Evolutionary conservation across 2,888 invertebrate species (phyloP).

Genomic region (Pecten maximus): DNA sequence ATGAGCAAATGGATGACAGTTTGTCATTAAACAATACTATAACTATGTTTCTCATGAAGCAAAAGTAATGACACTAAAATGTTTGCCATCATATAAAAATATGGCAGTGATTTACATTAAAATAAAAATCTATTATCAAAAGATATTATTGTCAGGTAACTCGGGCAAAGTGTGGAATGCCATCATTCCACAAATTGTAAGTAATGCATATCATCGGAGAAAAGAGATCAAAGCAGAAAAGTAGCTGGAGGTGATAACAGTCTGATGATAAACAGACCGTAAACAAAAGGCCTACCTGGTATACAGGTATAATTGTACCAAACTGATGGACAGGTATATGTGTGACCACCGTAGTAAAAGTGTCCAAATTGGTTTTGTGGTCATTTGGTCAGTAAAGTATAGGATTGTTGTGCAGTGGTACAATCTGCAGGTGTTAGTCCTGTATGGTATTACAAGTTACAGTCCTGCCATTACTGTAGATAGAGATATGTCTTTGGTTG

Average conservation of each 20-base stretch:
- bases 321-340: neutral
- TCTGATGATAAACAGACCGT: neutral
- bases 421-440: neutral
- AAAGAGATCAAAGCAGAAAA: neutral
- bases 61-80: too few relatives aligned
- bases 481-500: too few relatives aligned
- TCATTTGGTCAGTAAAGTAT: neutral
- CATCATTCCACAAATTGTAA: too few relatives aligned
- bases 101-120: too few relatives aligned
- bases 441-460: neutral
- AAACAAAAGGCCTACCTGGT: neutral
- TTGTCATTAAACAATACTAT: too few relatives aligned
- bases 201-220: neutral
- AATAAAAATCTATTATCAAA: too few relatives aligned
- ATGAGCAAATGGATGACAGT: too few relatives aligned
- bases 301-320: neutral
- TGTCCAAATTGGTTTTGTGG: neutral
- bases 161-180: neutral
- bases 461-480: too few relatives aligned
- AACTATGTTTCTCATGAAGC: too few relatives aligned
- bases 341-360: neutral
- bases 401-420: neutral
- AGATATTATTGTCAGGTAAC: too few relatives aligned
- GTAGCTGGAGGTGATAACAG: neutral
- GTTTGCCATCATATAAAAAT: too few relatives aligned